A percentile compares a stretch with the other conserved stretches of the same genome.
Evolutionary conservation across 2,797 vertebrate genomes (phyloP).

Genomic region (Parauchenoglanis ngamensis): DNA sequence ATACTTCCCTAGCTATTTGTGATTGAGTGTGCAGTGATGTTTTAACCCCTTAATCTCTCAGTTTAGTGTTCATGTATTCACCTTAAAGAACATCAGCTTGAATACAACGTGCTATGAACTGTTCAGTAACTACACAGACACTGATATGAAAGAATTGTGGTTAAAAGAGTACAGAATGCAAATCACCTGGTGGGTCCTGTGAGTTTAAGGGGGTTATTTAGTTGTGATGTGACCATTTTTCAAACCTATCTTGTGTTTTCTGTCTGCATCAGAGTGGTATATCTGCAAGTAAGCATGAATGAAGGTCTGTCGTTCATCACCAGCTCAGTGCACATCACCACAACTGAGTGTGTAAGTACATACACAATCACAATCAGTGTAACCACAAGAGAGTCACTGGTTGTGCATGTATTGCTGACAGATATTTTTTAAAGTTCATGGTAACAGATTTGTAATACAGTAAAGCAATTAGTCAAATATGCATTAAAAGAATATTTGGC

Average conservation of each 20-base stretch:
- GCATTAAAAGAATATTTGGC: background rate
- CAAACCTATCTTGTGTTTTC: constrained; percentile 2
- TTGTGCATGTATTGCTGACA: background rate
- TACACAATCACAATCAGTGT: background rate
- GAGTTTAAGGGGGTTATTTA: background rate
- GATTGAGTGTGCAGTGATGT: background rate
- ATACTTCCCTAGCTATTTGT: background rate
- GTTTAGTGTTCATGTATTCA: background rate
- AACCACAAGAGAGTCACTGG: background rate
- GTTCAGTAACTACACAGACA: background rate
- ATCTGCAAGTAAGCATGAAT: constrained; percentile 92
- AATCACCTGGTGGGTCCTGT: background rate
- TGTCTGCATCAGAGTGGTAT: constrained; percentile 81
- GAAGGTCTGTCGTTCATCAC: constrained; percentile 89
- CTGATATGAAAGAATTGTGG: background rate
- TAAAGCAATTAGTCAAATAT: background rate
- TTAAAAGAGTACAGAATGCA: background rate
- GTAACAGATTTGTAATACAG: background rate
- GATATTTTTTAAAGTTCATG: background rate
- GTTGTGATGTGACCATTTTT: constrained; percentile 5
- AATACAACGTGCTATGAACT: background rate
- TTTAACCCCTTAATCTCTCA: background rate
- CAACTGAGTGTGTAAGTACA: constrained; percentile 84
- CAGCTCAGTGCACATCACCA: constrained; percentile 87
- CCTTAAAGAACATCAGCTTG: background rate